These are phyloP conservation scores for Drosophila tripunctata DNA, from an alignment of 2,888 invertebrate genomes.

Conservation along the genomic window DNA sequence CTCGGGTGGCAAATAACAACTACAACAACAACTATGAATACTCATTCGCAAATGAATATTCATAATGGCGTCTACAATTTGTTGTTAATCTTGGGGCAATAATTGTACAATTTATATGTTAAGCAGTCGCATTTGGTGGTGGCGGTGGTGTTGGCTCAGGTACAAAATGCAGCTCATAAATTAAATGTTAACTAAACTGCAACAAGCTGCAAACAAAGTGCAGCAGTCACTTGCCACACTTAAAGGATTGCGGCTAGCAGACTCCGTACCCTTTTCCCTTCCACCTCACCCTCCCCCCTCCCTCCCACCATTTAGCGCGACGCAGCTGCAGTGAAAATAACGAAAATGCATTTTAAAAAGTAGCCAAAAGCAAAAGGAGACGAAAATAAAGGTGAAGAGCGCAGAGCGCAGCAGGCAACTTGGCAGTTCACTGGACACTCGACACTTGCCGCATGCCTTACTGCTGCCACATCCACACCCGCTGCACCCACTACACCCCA, in stretches of 20 bases:
- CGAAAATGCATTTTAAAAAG: slow-evolving; percentile 83
- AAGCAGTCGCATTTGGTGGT: slow-evolving; percentile 32
- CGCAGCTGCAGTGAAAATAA: slow-evolving; percentile 83
- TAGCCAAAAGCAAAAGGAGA: slow-evolving; percentile 59
- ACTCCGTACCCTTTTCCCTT: background rate
- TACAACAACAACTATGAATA: background rate
- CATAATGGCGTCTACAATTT: slow-evolving; percentile 51
- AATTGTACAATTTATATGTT: slow-evolving; percentile 47
- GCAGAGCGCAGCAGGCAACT: too few species aligned
- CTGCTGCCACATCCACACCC: slow-evolving; percentile 23
- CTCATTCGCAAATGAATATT: slow-evolving; percentile 26
- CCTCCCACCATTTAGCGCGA: slow-evolving; percentile 30
- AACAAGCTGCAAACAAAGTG: slow-evolving; percentile 56
- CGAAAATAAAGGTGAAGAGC: slow-evolving; percentile 41
- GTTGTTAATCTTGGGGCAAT: slow-evolving; percentile 31
- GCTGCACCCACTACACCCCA: background rate
- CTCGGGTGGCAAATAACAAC: background rate
- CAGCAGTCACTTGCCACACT: slow-evolving; percentile 11
- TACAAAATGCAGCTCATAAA: slow-evolving; percentile 79
- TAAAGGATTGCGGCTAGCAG: slow-evolving; percentile 38
- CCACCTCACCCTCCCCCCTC: background rate
- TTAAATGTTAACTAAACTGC: slow-evolving; percentile 73
- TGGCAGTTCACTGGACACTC: slow-evolving; percentile 58
- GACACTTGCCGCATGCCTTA: slow-evolving; percentile 17
- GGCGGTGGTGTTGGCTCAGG: slow-evolving; percentile 47